These are phyloP conservation scores for Semotilus atromaculatus DNA, from an alignment of 2,797 vertebrate genomes.

Conservation along the genomic window DNA sequence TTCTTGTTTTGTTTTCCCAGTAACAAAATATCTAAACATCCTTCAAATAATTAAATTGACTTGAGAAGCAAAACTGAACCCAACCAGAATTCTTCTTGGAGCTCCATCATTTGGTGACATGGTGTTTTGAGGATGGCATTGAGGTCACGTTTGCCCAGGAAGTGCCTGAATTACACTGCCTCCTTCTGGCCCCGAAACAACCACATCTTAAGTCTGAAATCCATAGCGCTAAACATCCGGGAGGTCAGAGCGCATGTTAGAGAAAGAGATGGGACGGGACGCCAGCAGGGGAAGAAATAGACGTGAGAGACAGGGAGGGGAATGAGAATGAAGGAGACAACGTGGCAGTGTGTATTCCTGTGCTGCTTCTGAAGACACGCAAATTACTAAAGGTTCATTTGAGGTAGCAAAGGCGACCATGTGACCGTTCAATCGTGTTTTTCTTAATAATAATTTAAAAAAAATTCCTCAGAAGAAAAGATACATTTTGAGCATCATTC, in stretches of 20 bases:
- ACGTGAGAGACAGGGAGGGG: constrained; percentile 57
- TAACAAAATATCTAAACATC: neutral
- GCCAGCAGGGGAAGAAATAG: constrained; percentile 29
- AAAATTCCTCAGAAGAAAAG: neutral
- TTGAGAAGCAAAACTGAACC: neutral
- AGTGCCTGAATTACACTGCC: constrained; percentile 62
- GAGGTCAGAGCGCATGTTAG: constrained; percentile 35
- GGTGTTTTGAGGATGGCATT: constrained; percentile 70
- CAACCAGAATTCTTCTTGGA: constrained; percentile 15
- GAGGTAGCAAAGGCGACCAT: constrained; percentile 65
- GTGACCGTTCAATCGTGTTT: constrained; percentile 19
- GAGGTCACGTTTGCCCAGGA: constrained; percentile 63
- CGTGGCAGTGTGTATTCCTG: constrained; percentile 77
- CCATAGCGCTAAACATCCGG: constrained; percentile 24
- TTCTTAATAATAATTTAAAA: no score
- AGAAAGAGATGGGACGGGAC: constrained; percentile 24
- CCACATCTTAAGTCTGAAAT: constrained; percentile 64
- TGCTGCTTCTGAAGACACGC: constrained; percentile 62
- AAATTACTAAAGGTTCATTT: constrained; percentile 69
- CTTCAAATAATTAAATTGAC: neutral
- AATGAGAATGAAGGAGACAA: constrained; percentile 69
- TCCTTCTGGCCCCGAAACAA: constrained; percentile 62
- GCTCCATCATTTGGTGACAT: constrained; percentile 49
- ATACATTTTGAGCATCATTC: neutral
- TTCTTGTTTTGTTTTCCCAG: neutral